Percentiles rank a stretch among this genome's conserved stretches.
Conservation (phyloP, 2,113 vertebrate species). For the Grallaria varia region DNA sequence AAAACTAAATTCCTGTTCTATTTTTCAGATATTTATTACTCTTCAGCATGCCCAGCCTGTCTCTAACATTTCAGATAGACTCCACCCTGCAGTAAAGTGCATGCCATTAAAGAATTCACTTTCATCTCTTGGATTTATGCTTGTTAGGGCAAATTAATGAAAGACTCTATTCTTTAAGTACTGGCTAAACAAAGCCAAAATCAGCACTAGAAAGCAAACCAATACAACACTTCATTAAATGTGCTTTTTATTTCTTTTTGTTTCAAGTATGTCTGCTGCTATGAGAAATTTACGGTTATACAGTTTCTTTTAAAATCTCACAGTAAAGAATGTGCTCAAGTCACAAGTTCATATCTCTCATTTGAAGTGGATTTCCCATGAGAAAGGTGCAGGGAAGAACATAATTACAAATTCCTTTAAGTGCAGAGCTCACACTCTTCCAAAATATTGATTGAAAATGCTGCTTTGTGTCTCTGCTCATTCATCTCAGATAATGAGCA, state of each 20-base stretch:
- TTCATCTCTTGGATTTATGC: conserved; percentile 66
- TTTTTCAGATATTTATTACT: conserved; percentile 28
- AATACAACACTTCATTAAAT: conserved; percentile 40
- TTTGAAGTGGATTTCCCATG: neutral
- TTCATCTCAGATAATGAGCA: conserved; percentile 27
- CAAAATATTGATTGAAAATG: conserved; percentile 35
- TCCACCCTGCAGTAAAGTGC: conserved; percentile 14
- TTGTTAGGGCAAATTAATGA: conserved; percentile 61
- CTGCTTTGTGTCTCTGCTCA: conserved; percentile 2
- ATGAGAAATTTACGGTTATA: conserved; percentile 11
- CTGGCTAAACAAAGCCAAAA: conserved; percentile 52
- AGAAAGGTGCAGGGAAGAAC: conserved; percentile 33
- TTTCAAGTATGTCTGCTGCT: conserved; percentile 10
- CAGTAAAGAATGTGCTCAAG: conserved; percentile 1
- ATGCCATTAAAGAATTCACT: conserved; percentile 62
- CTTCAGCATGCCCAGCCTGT: neutral
- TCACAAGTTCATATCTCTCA: neutral
- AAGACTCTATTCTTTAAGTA: conserved; percentile 49
- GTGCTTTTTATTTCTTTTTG: conserved; percentile 34
- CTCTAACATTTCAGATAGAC: neutral
- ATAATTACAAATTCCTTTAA: conserved; percentile 8
- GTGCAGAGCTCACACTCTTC: neutral
- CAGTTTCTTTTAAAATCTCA: neutral
- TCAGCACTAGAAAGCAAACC: conserved; percentile 41
- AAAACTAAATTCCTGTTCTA: neutral